A percentile compares a stretch with the other conserved stretches of the same genome.
phyloP scores from a whole-genome alignment of 2,797 vertebrate species.

The Sebastiscus tertius region DNA sequence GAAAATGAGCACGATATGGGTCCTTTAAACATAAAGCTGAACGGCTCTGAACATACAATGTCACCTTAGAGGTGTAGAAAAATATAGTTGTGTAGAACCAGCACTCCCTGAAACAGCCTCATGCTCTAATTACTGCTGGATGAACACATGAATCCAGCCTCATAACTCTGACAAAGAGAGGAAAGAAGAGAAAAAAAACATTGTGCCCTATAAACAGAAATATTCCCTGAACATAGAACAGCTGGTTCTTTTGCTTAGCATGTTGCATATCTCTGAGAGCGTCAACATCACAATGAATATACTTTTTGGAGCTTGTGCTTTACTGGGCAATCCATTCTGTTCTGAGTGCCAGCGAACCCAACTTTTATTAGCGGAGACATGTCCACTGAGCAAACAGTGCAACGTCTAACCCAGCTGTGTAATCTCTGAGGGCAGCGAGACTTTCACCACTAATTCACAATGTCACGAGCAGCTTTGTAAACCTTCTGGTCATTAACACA shows the following conservation, averaged over 20 bases:
- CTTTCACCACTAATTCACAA: not conserved
- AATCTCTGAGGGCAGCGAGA: constrained; percentile 9
- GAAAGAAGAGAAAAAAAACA: not conserved
- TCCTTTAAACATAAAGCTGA: not conserved
- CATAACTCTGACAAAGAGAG: not conserved
- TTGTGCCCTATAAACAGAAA: not conserved
- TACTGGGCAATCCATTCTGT: not conserved
- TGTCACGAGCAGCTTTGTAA: not conserved
- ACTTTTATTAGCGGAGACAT: not conserved
- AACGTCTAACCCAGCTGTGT: constrained; percentile 11
- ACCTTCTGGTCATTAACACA: not conserved
- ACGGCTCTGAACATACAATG: not conserved
- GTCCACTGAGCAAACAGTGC: not conserved
- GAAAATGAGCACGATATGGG: too few relatives aligned
- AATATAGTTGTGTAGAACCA: not conserved
- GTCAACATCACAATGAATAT: constrained; percentile 6
- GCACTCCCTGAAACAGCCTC: not conserved
- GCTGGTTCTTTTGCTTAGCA: constrained; percentile 10
- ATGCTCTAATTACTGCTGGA: not conserved
- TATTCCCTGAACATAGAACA: not conserved
- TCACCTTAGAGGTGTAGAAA: not conserved
- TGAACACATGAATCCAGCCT: not conserved
- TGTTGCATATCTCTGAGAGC: not conserved
- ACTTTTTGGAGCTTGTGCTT: not conserved
- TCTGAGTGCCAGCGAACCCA: not conserved